Evolutionary conservation across 2,113 vertebrate genomes (phyloP).

Genomic region (Harpagus bidentatus): DNA sequence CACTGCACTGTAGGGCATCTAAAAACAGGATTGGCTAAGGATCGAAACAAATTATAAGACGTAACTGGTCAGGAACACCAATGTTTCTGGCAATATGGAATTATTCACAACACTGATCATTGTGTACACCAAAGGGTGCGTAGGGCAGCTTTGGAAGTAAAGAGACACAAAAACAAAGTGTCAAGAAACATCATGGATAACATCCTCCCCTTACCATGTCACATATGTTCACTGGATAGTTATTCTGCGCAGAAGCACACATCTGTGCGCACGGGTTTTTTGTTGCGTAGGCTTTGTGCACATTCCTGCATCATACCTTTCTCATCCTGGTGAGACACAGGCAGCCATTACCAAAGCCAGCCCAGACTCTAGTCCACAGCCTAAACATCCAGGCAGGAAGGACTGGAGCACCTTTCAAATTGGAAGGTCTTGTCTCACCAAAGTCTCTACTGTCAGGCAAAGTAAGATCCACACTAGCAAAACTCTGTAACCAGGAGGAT

Average conservation of each 20-base stretch:
- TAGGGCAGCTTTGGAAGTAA: neutral
- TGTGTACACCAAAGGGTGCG: fast-evolving
- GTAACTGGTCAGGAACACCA: neutral
- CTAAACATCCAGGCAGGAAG: neutral
- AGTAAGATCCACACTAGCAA: neutral
- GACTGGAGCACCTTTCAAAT: neutral
- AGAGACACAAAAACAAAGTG: neutral
- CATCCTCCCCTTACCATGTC: neutral
- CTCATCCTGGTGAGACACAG: neutral
- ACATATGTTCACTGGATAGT: fast-evolving
- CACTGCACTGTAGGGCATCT: neutral
- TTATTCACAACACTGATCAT: neutral
- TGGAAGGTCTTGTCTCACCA: neutral
- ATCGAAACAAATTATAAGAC: neutral
- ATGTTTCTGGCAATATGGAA: neutral
- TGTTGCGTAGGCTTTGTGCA: neutral
- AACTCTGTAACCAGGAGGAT: neutral
- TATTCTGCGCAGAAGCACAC: neutral
- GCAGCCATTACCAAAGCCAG: neutral
- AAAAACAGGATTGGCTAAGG: neutral
- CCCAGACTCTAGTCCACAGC: neutral
- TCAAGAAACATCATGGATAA: neutral
- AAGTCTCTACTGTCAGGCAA: neutral
- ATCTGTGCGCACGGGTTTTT: fast-evolving
- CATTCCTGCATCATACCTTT: neutral